phyloP scores from a whole-genome alignment of 2,797 vertebrate genomes.

The Gymnopithys bicolor region DNA sequence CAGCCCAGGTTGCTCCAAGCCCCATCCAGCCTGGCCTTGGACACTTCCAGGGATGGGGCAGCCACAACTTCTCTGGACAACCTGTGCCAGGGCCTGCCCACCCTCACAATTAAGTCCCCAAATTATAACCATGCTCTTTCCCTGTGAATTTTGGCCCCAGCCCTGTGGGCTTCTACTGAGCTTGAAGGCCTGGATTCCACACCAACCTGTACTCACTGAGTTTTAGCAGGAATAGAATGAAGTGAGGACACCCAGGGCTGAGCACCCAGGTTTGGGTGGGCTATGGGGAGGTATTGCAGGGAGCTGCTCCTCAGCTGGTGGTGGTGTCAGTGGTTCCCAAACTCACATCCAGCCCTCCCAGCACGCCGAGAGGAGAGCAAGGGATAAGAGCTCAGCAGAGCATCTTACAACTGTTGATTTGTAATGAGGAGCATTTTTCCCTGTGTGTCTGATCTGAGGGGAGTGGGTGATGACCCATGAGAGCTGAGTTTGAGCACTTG shows the following conservation, averaged over 20 bases:
- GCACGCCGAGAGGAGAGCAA: background rate
- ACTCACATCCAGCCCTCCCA: background rate
- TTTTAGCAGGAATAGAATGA: background rate
- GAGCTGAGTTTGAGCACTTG: background rate
- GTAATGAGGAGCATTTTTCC: background rate
- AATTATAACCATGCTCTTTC: accelerated
- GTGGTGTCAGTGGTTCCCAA: background rate
- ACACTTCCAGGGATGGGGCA: background rate
- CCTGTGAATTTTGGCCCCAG: background rate
- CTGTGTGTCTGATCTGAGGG: background rate
- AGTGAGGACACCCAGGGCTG: background rate
- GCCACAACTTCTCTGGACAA: background rate
- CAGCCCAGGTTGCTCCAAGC: background rate
- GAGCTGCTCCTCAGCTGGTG: background rate
- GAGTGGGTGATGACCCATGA: accelerated
- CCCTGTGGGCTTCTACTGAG: background rate
- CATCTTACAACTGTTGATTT: background rate
- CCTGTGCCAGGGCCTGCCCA: background rate
- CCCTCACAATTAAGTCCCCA: accelerated
- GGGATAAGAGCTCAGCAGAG: background rate
- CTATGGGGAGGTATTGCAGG: background rate
- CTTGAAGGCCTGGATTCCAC: background rate
- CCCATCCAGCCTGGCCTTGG: background rate
- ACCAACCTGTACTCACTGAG: background rate
- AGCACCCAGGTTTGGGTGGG: background rate